Evolutionary conservation across 2,888 invertebrate species (phyloP).

Genomic region (Axea sp.): DNA sequence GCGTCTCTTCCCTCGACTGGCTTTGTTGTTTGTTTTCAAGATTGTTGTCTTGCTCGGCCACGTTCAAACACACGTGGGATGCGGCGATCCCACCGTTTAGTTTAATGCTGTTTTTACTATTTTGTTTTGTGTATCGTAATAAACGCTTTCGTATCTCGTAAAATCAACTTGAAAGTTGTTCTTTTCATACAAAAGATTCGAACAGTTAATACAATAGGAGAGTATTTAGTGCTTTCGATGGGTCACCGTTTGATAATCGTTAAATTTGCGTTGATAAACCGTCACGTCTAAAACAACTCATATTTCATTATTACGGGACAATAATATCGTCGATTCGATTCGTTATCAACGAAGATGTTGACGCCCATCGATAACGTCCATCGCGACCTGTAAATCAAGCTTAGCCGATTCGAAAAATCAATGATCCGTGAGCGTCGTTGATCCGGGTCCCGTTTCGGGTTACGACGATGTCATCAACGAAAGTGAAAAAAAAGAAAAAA

Average conservation of each 20-base stretch:
- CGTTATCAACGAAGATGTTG: conserved; percentile 60
- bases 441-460: conserved; percentile 51
- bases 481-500: no score
- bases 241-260: no score
- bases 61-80: conserved; percentile 35
- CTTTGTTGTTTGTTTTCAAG: conserved; percentile 25
- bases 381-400: conserved; percentile 65
- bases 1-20: conserved; percentile 2
- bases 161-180: no score
- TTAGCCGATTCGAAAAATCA: conserved; percentile 64
- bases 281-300: conserved; percentile 10
- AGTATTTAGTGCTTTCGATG: no score
- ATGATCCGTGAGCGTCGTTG: no score
- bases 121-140: conserved; percentile 10
- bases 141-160: conserved; percentile 7
- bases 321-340: conserved; percentile 67
- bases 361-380: conserved; percentile 67
- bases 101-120: conserved; percentile 42
- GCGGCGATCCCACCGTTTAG: conserved; percentile 26
- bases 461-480: conserved; percentile 21
- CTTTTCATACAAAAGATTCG: no score
- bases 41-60: conserved; percentile 22
- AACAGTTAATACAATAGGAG: no score
- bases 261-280: no score
- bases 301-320: conserved; percentile 55